A percentile compares a stretch with the other conserved stretches of the same genome.
Evolutionary conservation across 2,113 vertebrate genomes (phyloP).

Genomic region (Dendrocopos noguchii): DNA sequence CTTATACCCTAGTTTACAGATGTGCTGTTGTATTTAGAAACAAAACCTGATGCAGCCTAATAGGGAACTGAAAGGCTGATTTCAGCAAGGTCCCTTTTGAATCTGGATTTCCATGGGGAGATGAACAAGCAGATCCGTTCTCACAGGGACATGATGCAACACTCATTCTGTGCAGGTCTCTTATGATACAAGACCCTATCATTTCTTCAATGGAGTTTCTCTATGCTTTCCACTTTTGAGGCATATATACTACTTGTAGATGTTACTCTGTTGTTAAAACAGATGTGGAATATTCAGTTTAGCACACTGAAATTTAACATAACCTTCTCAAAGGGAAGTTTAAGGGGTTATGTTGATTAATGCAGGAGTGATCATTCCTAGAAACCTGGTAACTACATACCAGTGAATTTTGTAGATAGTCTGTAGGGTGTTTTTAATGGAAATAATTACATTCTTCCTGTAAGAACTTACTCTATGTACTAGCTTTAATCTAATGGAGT

Average conservation of each 20-base stretch:
- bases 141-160: slow-evolving; percentile 72
- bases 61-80: slow-evolving; percentile 6
- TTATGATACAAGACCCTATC: neutral
- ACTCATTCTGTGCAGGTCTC: neutral
- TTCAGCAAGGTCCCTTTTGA: slow-evolving; percentile 49
- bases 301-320: neutral
- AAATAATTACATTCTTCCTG: neutral
- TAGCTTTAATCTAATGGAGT: neutral
- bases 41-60: slow-evolving; percentile 5
- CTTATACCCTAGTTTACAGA: neutral
- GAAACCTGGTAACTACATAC: neutral
- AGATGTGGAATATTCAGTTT: neutral
- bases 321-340: neutral
- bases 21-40: neutral
- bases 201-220: neutral
- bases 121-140: slow-evolving; percentile 43
- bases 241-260: neutral
- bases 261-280: neutral
- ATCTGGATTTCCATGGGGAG: slow-evolving; percentile 67
- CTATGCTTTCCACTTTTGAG: neutral
- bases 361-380: neutral
- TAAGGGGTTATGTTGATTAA: neutral
- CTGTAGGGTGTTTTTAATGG: neutral
- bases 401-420: neutral
- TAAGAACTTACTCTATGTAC: neutral